phyloP scores from a whole-genome alignment of 2,888 invertebrate species.

The Lycaena phlaeas region DNA sequence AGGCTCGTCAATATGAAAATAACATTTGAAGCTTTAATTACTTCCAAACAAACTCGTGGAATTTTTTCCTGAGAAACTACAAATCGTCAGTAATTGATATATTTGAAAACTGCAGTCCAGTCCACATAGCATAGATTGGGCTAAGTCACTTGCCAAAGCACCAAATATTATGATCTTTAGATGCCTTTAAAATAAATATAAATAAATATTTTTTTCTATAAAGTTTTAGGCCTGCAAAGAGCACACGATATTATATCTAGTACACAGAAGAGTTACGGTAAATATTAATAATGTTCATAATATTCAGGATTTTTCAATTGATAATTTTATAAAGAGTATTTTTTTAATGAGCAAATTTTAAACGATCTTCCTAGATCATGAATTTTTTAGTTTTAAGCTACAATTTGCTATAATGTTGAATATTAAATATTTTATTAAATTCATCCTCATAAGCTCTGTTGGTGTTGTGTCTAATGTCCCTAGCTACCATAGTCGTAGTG shows the following conservation, averaged over 20 bases:
- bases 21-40: too few species aligned
- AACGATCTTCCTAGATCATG: neutral
- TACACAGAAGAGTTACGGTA: neutral
- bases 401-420: neutral
- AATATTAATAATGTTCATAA: neutral
- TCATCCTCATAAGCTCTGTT: too few species aligned
- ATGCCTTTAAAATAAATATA: neutral
- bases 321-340: neutral
- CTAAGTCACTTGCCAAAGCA: slow-evolving; percentile 2
- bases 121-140: too few species aligned
- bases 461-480: neutral
- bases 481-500: neutral
- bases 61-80: too few species aligned
- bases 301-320: neutral
- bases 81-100: too few species aligned
- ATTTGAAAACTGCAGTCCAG: too few species aligned
- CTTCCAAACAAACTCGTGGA: too few species aligned
- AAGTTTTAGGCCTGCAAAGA: slow-evolving; percentile 28
- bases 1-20: too few species aligned
- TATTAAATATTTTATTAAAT: neutral
- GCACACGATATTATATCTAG: slow-evolving; percentile 19
- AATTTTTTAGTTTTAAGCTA: neutral
- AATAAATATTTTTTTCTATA: slow-evolving; percentile 13
- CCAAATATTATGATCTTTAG: neutral
- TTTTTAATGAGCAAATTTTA: neutral